A percentile compares a stretch with the other conserved stretches of the same genome.
phyloP scores from a whole-genome alignment of 2,888 invertebrate species.

The Micropterix aruncella region DNA sequence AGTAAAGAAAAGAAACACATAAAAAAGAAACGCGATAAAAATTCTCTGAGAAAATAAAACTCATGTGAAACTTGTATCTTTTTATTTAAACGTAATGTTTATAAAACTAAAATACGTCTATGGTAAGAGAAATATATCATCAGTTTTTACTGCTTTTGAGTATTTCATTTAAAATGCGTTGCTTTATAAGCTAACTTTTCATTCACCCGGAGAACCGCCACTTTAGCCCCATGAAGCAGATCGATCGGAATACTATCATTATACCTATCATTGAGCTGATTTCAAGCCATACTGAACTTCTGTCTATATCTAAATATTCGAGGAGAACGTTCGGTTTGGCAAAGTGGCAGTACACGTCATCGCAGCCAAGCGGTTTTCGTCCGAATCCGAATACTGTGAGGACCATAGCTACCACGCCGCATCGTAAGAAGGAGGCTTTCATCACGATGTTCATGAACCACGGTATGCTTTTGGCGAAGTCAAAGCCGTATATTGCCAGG shows the following conservation, averaged over 20 bases:
- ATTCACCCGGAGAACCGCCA: conserved; percentile 33
- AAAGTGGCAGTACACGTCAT: conserved; percentile 50
- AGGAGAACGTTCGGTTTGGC: conserved; percentile 47
- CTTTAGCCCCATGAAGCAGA: conserved; percentile 42
- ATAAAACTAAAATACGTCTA: too few species aligned
- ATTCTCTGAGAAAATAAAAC: conserved; percentile 24
- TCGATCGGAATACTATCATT: conserved; percentile 38
- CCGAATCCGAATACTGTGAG: conserved; percentile 48
- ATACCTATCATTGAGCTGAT: conserved; percentile 34
- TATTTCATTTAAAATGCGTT: too few species aligned
- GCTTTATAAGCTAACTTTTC: not conserved
- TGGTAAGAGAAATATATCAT: too few species aligned
- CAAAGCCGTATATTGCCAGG: conserved; percentile 53
- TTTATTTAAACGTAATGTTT: conserved; percentile 2
- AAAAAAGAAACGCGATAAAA: conserved; percentile 76
- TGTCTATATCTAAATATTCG: conserved; percentile 43
- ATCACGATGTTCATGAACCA: conserved; percentile 43
- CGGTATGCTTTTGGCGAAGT: conserved; percentile 50
- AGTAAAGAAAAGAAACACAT: conserved; percentile 85
- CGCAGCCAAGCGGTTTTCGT: conserved; percentile 39
- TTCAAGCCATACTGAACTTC: conserved; percentile 41
- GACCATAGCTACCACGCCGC: conserved; percentile 48
- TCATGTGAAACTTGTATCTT: conserved; percentile 2
- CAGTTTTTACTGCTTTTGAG: too few species aligned
- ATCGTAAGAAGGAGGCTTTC: conserved; percentile 51